Conservation (phyloP, 2,797 vertebrate genomes). For the Aphelocoma californica region DNA sequence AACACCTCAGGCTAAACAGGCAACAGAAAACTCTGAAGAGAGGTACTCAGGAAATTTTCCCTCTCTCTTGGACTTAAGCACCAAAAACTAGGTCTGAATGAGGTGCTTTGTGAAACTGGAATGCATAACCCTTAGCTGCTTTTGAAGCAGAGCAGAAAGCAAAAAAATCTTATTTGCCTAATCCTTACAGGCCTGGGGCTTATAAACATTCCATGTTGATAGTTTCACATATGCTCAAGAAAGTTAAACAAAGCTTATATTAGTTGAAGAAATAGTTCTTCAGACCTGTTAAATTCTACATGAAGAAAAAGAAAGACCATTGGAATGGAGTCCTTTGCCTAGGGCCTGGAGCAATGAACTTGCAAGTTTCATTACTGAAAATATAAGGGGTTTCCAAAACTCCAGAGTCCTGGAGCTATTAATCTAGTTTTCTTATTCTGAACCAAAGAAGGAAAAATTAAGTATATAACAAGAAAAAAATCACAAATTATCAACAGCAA, state of each 20-base stretch:
- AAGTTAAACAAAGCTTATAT: slow-evolving; percentile 11
- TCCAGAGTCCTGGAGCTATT: neutral
- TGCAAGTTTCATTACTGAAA: neutral
- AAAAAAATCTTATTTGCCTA: neutral
- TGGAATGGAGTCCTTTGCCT: neutral
- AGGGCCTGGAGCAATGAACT: neutral
- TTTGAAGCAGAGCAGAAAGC: slow-evolving; percentile 12
- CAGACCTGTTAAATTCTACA: neutral
- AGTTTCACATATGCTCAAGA: neutral
- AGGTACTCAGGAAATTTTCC: neutral
- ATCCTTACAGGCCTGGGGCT: neutral
- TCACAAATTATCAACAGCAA: neutral
- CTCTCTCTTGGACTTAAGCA: neutral
- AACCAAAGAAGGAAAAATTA: neutral
- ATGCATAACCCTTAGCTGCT: neutral
- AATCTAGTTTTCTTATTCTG: neutral
- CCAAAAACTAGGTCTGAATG: neutral
- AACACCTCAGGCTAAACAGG: neutral
- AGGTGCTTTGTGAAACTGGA: slow-evolving; percentile 21
- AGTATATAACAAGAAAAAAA: neutral
- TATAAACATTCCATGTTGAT: slow-evolving; percentile 17
- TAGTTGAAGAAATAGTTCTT: neutral
- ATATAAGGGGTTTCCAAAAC: neutral
- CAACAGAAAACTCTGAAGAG: neutral
- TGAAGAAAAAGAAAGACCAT: neutral